Percentiles rank a stretch among this genome's conserved stretches.
These are phyloP conservation scores for Pachyramphus minor DNA, from an alignment of 2,113 vertebrate species.

Conservation along the genomic window DNA sequence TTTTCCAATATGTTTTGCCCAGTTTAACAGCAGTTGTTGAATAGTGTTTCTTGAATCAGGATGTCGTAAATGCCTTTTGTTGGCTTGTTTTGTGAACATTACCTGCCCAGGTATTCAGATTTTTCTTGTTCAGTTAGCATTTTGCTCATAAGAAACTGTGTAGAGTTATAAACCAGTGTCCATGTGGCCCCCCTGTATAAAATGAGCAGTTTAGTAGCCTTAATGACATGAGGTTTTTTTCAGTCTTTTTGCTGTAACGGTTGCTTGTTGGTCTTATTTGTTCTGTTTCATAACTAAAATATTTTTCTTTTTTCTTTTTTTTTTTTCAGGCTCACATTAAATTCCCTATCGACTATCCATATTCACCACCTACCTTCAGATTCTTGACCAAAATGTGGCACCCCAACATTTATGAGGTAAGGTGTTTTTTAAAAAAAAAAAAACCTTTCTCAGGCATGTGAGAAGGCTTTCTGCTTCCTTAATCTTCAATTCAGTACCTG, in stretches of 20 bases:
- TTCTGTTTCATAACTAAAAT: background rate
- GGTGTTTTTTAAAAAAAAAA: background rate
- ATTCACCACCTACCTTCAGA: conserved; percentile 97
- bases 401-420: conserved; percentile 99
- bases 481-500: background rate
- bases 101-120: background rate
- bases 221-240: background rate
- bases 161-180: background rate
- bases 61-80: background rate
- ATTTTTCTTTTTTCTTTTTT: background rate
- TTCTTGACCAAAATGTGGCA: conserved; percentile 99
- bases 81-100: background rate
- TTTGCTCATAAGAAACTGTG: background rate
- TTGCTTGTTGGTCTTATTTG: background rate
- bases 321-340: conserved; percentile 93
- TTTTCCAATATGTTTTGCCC: background rate
- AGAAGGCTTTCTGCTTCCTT: background rate
- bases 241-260: background rate
- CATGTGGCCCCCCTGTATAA: background rate
- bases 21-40: background rate
- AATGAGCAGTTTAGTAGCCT: background rate
- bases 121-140: background rate
- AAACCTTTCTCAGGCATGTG: background rate
- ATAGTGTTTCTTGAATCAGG: background rate
- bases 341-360: conserved; percentile 97